phyloP scores from a whole-genome alignment of 2,888 invertebrate species.

The Ophonus ardosiacus region DNA sequence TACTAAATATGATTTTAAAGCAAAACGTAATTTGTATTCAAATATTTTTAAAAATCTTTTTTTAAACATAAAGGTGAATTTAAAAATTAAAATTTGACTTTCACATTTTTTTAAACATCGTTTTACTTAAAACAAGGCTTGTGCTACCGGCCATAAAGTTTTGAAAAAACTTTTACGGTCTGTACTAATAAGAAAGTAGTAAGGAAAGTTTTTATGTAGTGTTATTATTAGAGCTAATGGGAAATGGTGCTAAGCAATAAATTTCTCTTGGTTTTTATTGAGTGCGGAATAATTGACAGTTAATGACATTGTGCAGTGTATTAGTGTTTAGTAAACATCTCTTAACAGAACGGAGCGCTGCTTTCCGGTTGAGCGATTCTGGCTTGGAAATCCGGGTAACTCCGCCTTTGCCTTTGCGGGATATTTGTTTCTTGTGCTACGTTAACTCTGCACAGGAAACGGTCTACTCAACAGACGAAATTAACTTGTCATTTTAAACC shows the following conservation, averaged over 20 bases:
- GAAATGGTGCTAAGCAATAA: not conserved
- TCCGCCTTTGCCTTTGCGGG: not conserved
- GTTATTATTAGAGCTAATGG: not conserved
- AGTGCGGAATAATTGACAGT: not conserved
- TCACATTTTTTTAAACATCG: too few species aligned
- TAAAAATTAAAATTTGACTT: too few species aligned
- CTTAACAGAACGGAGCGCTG: not conserved
- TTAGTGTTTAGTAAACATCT: not conserved
- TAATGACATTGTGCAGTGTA: not conserved
- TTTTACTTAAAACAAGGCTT: too few species aligned
- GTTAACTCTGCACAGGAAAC: constrained; percentile 22
- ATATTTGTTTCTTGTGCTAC: constrained; percentile 35
- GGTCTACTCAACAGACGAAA: constrained; percentile 8
- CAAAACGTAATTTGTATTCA: too few species aligned
- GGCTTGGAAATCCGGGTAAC: not conserved
- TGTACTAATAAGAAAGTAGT: too few species aligned
- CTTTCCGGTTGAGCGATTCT: not conserved
- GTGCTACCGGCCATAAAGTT: too few species aligned
- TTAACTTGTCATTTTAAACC: constrained; percentile 25
- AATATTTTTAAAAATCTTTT: too few species aligned
- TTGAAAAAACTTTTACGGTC: too few species aligned
- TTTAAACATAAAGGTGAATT: too few species aligned
- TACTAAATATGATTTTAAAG: too few species aligned
- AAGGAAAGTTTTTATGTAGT: not conserved
- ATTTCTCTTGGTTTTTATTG: not conserved